Evolutionary conservation across 2,797 vertebrate species (phyloP).

Genomic region (Masticophis lateralis): DNA sequence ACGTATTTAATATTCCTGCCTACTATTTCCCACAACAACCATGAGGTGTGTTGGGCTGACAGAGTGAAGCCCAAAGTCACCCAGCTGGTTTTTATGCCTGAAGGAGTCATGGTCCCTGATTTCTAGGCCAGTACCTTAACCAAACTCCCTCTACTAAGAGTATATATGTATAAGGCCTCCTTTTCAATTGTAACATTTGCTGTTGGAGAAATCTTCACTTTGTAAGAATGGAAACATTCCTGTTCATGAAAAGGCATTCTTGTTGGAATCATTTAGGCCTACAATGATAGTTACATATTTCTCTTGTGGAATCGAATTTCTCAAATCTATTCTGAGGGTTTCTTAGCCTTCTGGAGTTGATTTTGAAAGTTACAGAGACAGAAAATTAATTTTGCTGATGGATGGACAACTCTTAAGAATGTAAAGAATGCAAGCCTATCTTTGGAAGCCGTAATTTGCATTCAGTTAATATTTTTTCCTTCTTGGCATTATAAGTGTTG

Average conservation of each 20-base stretch:
- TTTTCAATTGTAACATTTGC: background rate
- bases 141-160: background rate
- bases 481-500: background rate
- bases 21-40: background rate
- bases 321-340: background rate
- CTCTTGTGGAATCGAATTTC: background rate
- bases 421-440: background rate
- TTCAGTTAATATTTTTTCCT: background rate
- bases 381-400: background rate
- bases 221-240: background rate
- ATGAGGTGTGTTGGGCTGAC: background rate
- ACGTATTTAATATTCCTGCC: background rate
- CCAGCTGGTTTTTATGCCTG: background rate
- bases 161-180: background rate
- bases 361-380: background rate
- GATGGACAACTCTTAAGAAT: background rate
- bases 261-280: background rate
- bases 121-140: background rate
- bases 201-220: background rate
- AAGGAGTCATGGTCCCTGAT: background rate
- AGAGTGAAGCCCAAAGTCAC: background rate
- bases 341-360: background rate
- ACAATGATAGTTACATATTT: background rate
- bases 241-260: background rate
- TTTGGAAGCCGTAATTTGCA: background rate